phyloP scores from a whole-genome alignment of 64 coral and sea anemone genomes.

The Montipora capricornis region DNA sequence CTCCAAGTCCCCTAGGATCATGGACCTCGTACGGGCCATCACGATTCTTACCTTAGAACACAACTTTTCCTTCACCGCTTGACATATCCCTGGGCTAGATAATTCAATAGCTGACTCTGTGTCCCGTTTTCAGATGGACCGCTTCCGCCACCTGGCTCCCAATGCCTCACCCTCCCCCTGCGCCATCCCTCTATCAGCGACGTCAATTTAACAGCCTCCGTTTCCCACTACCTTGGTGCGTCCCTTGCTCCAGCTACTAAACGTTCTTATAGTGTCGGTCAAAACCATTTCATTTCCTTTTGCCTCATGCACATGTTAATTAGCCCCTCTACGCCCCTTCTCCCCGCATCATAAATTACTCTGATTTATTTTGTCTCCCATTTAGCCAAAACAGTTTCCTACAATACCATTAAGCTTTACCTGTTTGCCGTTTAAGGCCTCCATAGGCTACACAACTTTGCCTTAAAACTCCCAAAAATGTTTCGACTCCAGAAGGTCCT shows the following conservation, averaged over 20 bases:
- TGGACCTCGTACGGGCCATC: too few relatives aligned
- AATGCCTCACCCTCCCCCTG: not conserved
- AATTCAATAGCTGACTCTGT: too few relatives aligned
- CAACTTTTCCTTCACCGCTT: not conserved
- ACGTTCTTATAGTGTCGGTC: not conserved
- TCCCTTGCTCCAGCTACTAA: not conserved
- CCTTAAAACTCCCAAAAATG: too few relatives aligned
- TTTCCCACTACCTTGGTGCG: not conserved
- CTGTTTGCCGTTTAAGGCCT: not conserved
- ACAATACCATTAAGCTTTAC: slow-evolving; percentile 17
- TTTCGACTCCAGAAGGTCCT: not conserved
- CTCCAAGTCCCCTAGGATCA: too few relatives aligned
- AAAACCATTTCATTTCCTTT: not conserved
- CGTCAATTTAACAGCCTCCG: not conserved
- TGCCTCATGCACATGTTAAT: not conserved
- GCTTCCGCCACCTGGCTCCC: not conserved
- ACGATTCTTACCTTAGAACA: too few relatives aligned
- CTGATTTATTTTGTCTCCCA: slow-evolving; percentile 30
- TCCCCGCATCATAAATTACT: not conserved
- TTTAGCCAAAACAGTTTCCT: not conserved
- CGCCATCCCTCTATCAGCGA: not conserved
- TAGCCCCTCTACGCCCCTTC: not conserved
- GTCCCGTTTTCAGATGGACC: too few relatives aligned
- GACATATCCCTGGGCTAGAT: too few relatives aligned
- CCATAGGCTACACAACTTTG: not conserved